phyloP scores from a whole-genome alignment of 2,797 vertebrate species.

The Bufotes viridis region DNA sequence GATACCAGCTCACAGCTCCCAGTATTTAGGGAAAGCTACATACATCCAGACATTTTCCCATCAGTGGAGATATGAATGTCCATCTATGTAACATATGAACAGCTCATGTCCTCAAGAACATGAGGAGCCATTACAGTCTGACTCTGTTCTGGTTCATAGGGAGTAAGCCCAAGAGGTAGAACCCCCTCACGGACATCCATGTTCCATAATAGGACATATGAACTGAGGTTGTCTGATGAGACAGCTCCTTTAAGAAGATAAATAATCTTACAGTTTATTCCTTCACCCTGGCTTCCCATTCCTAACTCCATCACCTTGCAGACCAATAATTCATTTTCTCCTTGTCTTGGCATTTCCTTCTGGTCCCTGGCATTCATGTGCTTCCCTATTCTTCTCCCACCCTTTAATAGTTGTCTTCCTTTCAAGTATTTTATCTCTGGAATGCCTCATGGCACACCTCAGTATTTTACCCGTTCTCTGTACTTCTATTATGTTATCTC shows the following conservation, averaged over 20 bases:
- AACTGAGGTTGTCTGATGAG: too few relatives aligned
- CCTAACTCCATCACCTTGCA: neutral
- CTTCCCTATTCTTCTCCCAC: neutral
- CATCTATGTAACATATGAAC: too few relatives aligned
- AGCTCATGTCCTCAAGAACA: too few relatives aligned
- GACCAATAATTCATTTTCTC: neutral
- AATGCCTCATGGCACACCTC: neutral
- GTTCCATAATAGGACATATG: too few relatives aligned
- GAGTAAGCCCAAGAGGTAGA: too few relatives aligned
- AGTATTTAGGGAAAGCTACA: too few relatives aligned
- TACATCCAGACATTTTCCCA: too few relatives aligned
- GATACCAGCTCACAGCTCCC: too few relatives aligned
- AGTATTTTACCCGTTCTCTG: neutral
- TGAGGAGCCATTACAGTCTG: too few relatives aligned
- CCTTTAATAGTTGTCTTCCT: slow-evolving; percentile 12
- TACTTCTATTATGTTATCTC: neutral
- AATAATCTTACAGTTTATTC: neutral
- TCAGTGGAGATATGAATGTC: too few relatives aligned
- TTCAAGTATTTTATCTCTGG: slow-evolving; percentile 44
- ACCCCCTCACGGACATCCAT: too few relatives aligned
- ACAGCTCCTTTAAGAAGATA: neutral
- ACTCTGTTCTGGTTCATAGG: too few relatives aligned
- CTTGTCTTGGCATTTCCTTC: neutral
- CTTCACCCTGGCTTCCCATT: neutral
- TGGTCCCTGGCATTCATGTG: neutral